Percentiles rank a stretch among this genome's conserved stretches.
These are phyloP conservation scores for Halocynthia aurantium DNA, from an alignment of 23 tunicate species.

Conservation along the genomic window DNA sequence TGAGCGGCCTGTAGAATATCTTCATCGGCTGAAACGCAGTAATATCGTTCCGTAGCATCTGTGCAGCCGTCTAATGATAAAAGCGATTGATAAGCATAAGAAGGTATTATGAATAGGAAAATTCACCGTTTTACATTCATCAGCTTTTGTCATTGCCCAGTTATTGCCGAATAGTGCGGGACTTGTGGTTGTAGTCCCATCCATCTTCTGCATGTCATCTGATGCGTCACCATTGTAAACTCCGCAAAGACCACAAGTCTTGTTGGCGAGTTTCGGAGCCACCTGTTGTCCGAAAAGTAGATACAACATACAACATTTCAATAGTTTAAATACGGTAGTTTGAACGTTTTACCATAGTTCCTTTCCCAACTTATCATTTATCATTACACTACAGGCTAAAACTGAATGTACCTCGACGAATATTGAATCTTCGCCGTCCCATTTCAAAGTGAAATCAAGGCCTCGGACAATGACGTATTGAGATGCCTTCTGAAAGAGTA, in stretches of 20 bases:
- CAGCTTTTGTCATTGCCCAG: slow-evolving; percentile 15
- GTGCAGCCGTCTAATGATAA: too few species aligned
- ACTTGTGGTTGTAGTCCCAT: background rate
- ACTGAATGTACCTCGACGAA: slow-evolving; percentile 2
- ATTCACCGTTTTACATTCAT: background rate
- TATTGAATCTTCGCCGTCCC: slow-evolving; percentile 17
- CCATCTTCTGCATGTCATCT: slow-evolving; percentile 15
- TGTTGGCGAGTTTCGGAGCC: background rate
- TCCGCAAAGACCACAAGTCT: slow-evolving; percentile 35
- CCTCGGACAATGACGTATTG: slow-evolving; percentile 16
- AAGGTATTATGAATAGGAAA: background rate
- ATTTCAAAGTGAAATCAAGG: background rate
- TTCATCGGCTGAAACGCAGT: too few species aligned
- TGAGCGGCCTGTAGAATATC: too few species aligned
- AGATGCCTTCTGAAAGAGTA: slow-evolving; percentile 10
- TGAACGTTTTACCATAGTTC: too few species aligned
- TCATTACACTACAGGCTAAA: background rate
- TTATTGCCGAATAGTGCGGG: slow-evolving; percentile 6
- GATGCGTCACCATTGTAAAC: slow-evolving; percentile 1
- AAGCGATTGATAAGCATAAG: too few species aligned
- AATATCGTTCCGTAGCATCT: too few species aligned
- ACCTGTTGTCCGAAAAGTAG: too few species aligned
- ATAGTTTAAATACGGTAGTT: too few species aligned
- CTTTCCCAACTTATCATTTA: too few species aligned
- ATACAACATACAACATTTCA: too few species aligned